Evolutionary conservation across 2,797 vertebrate genomes (phyloP).

Genomic region (Peromyscus nudipes): DNA sequence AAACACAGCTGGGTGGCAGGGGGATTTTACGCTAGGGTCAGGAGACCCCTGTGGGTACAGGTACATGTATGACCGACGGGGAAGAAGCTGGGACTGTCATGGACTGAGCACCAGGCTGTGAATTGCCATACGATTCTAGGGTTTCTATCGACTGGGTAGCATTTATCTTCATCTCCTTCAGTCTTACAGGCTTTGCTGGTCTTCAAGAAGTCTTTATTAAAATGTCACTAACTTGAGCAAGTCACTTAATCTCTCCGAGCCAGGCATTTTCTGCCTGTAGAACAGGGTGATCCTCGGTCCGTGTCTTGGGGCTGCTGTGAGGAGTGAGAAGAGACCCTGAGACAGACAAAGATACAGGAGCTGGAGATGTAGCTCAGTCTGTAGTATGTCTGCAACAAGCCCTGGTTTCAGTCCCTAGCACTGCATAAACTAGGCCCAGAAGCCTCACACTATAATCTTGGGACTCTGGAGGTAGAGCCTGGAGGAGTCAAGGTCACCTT

Average conservation of each 20-base stretch:
- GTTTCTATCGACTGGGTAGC: neutral
- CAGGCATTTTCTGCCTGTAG: neutral
- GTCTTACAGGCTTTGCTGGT: neutral
- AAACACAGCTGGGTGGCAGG: neutral
- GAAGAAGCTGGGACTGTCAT: neutral
- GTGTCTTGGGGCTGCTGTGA: neutral
- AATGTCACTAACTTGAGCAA: neutral
- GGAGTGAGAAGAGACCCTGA: neutral
- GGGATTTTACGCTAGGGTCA: neutral
- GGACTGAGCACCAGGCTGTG: too few relatives aligned
- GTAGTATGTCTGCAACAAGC: neutral
- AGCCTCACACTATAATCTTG: neutral
- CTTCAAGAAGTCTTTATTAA: neutral
- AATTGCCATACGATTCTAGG: neutral
- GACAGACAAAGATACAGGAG: neutral
- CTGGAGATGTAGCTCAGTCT: neutral
- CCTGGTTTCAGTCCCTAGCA: neutral
- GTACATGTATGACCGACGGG: neutral
- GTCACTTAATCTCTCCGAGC: neutral
- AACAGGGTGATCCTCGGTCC: neutral
- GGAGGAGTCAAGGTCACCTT: neutral
- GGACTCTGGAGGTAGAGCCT: neutral
- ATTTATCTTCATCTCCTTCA: neutral
- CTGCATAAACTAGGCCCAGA: neutral
- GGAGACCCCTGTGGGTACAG: accelerated